Evolutionary conservation across 2,888 invertebrate genomes (phyloP), one percentile per base, ranked within the genome.

Genomic region (Acleris cristana): DNA sequence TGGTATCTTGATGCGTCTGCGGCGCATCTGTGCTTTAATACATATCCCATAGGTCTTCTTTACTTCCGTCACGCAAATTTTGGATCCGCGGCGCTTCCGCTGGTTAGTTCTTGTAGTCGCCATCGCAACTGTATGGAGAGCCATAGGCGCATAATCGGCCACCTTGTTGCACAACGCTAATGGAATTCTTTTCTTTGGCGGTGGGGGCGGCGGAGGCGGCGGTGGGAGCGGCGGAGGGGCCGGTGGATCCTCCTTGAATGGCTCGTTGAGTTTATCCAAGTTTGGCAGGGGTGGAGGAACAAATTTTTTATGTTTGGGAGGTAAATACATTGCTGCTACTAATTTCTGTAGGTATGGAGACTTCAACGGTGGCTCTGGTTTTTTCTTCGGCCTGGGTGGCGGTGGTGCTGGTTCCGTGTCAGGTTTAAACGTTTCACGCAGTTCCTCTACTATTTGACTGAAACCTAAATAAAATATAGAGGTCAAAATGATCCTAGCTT

Each of bases 301-400:
- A 14, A 59, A 56, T 4, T 74, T 81, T 67, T 82, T 83, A 5
- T 52, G 69, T 60, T 70, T 75, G 2, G 80, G 80, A 23, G 81
- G 85, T 34, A 77, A 71, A 65, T 87, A 89, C 30, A 85, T 69
- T 56, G 69, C 70, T 45, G 89, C 88, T 8, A 80, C 76, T 81
- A 87, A 76, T 69, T 85, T 80, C 72, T 87, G 76, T 26, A 90
- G 80, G 72, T 92, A 92, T 0, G 91, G 91, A 4, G 91, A 92
- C 62, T 71, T 69, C 45, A 78, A 63, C 4, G 79, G 77, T 0
- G 79, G 72, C 56, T 77, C 75, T 26, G 69, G 72, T 73, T 82
- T 85, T 2, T 72, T 69, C 74, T 82, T 86, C 0, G 70, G 74
- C 71, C 84, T 86, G 14, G 71, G 69, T 23, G 19, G 30, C 18